These are phyloP conservation scores for Hanleya hanleyi DNA, from an alignment of 2,888 invertebrate genomes.

Conservation along the genomic window DNA sequence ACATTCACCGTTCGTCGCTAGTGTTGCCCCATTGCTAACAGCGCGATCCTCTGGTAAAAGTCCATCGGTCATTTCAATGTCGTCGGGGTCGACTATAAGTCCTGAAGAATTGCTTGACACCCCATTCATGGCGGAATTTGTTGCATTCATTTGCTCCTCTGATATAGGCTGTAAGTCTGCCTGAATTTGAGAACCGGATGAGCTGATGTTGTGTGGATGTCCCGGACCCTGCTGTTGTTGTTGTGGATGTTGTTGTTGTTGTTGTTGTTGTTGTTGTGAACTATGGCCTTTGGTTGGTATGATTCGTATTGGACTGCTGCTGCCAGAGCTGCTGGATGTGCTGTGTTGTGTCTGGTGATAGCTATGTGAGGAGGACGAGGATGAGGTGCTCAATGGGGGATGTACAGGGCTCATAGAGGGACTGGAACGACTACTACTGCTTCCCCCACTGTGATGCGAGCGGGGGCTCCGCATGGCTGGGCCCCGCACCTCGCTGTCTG, in stretches of 20 bases:
- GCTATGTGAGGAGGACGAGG: conserved; percentile 18
- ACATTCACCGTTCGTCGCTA: conserved; percentile 51
- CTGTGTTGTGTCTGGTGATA: conserved; percentile 40
- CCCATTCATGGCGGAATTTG: conserved; percentile 61
- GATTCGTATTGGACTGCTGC: conserved; percentile 61
- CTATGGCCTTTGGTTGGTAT: conserved; percentile 50
- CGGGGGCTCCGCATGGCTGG: conserved; percentile 72
- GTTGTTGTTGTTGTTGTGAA: no score
- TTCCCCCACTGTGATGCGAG: conserved; percentile 65
- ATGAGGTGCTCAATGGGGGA: conserved; percentile 7
- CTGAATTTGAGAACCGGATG: conserved; percentile 20
- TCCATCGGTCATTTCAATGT: conserved; percentile 68
- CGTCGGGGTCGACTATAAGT: conserved; percentile 51
- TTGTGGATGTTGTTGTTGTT: no score
- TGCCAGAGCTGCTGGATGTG: conserved; percentile 45
- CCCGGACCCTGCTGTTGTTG: conserved; percentile 27
- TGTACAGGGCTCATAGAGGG: conserved; percentile 71
- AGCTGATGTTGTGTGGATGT: conserved; percentile 28
- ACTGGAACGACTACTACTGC: conserved; percentile 68
- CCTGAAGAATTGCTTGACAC: conserved; percentile 33
- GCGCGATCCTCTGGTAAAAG: conserved; percentile 44
- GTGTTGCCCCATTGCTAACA: conserved; percentile 64
- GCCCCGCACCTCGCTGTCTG: conserved; percentile 77
- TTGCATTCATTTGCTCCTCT: conserved; percentile 65
- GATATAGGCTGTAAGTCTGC: conserved; percentile 39